These are phyloP conservation scores for Sinelater perroti DNA, from an alignment of 2,888 invertebrate genomes.

Conservation along the genomic window DNA sequence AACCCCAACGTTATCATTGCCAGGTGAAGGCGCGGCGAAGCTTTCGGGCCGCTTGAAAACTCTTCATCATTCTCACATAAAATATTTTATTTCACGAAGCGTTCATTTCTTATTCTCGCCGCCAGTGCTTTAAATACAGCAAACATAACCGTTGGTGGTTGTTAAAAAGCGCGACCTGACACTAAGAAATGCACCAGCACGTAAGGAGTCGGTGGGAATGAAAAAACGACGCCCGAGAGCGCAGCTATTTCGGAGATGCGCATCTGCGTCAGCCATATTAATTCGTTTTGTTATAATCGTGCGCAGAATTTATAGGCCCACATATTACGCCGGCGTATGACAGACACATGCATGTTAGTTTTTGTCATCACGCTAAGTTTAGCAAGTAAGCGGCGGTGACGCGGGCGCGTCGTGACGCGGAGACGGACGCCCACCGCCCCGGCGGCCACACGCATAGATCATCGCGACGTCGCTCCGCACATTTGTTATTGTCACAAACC, in stretches of 20 bases:
- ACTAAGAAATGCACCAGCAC: too few species aligned
- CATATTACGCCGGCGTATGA: slow-evolving; percentile 33
- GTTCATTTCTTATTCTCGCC: too few species aligned
- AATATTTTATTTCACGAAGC: too few species aligned
- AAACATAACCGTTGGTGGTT: too few species aligned
- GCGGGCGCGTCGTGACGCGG: slow-evolving; percentile 40
- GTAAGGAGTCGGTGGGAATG: background rate
- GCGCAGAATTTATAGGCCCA: slow-evolving; percentile 33
- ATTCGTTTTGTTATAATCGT: slow-evolving; percentile 41
- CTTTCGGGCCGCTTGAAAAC: too few species aligned
- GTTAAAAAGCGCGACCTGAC: too few species aligned
- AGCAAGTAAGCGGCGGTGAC: slow-evolving; percentile 44
- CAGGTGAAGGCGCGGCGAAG: too few species aligned
- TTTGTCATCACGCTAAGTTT: slow-evolving; percentile 47
- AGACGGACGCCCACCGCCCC: slow-evolving; percentile 38
- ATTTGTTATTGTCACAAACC: slow-evolving; percentile 36
- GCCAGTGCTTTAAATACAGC: too few species aligned
- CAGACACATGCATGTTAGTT: slow-evolving; percentile 43
- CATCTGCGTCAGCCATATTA: slow-evolving; percentile 39
- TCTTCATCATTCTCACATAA: too few species aligned
- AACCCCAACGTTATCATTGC: too few species aligned
- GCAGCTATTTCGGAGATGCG: slow-evolving; percentile 29
- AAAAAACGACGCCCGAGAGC: slow-evolving; percentile 12
- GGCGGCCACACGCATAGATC: slow-evolving; percentile 55
- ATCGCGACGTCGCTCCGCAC: slow-evolving; percentile 39